Base-by-base conservation (phyloP, 2,113 vertebrate species). In the Eretmochelys imbricata region DNA sequence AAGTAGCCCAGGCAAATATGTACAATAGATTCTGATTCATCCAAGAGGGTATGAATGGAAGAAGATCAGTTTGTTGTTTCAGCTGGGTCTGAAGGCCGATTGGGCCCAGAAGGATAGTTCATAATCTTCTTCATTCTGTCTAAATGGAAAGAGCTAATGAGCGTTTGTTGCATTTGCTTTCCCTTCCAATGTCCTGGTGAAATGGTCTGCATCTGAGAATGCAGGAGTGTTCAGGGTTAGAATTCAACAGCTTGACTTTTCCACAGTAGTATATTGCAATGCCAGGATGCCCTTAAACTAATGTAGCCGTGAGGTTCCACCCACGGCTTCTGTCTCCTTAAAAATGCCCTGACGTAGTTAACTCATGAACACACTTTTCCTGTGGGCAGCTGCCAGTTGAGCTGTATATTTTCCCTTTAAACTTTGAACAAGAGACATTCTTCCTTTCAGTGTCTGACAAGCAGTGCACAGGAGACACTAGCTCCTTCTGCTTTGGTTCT, bases 1-100 rank as follows among this genome's bases (percentile, higher is more conserved):
- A 69, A 94, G 29, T 29, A 62, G 84, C 84, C 79, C 10, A 1
- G 46, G 91, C 46, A 95, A 91, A 84, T 57, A 91, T 89, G 53
- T 31, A 50, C 65, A 87, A 29, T 53, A 92, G 89, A 81, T 94
- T 93, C 92, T 94, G 89, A 75, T 91, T 91, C 13, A 57, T 91
- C 95, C 65, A 84, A 81, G 95, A 94, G 81, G 24, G 51, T 88
- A 16, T 90, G 72, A 88, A 80, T 75, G 81, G 48, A 78, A 90
- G 93, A 72, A 24, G 69, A 42, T 75, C 42, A 24, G 22, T 65
- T 65, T 90, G 0, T 82, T 38, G 87, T 81, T 93, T 89, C 29
- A 88, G 31, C 31, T 4, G 84, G n/a, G 59, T 93, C 62, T 89
- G 95, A 72, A 75, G 89, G 84, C 8, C 35, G n/a, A 50, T 46